phyloP scores from a whole-genome alignment of 2,888 invertebrate genomes.

The Atethmia centrago region DNA sequence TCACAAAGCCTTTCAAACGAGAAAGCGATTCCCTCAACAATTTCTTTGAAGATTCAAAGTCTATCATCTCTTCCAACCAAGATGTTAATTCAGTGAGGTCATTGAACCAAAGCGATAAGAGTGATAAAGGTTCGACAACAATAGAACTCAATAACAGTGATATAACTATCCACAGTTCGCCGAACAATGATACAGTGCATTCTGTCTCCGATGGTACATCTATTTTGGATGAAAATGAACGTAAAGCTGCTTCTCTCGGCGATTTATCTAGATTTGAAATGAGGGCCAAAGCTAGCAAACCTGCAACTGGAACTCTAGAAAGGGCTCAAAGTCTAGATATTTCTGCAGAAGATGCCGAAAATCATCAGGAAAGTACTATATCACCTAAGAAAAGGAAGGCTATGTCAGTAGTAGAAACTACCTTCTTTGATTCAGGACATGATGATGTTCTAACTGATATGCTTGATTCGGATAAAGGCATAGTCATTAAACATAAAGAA shows the following conservation, averaged over 20 bases:
- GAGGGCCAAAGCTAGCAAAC: conserved; percentile 84
- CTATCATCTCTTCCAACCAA: conserved; percentile 87
- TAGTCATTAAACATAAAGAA: conserved; percentile 88
- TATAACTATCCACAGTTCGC: conserved; percentile 93
- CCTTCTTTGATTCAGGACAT: conserved; percentile 83
- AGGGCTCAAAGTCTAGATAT: conserved; percentile 95
- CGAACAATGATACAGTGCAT: conserved; percentile 87
- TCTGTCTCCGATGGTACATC: conserved; percentile 87
- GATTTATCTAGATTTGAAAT: conserved; percentile 93
- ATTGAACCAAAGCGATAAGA: conserved; percentile 87
- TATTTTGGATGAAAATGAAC: conserved; percentile 90
- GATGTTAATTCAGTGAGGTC: conserved; percentile 86
- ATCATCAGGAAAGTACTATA: conserved; percentile 82
- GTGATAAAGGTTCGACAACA: conserved; percentile 91
- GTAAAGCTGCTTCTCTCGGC: conserved; percentile 95
- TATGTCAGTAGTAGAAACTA: conserved; percentile 88
- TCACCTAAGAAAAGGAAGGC: conserved; percentile 93
- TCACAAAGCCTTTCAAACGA: conserved; percentile 85
- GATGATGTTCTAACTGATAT: conserved; percentile 87
- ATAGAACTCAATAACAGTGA: conserved; percentile 94
- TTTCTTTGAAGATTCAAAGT: conserved; percentile 86
- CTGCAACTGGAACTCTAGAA: conserved; percentile 92
- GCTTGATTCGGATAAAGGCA: conserved; percentile 81
- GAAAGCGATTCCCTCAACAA: conserved; percentile 88
- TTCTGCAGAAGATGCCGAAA: conserved; percentile 89